Percentiles rank a stretch among this genome's conserved stretches.
These are phyloP conservation scores for Scaptomyza flava DNA, from an alignment of 2,888 invertebrate species.

Conservation along the genomic window DNA sequence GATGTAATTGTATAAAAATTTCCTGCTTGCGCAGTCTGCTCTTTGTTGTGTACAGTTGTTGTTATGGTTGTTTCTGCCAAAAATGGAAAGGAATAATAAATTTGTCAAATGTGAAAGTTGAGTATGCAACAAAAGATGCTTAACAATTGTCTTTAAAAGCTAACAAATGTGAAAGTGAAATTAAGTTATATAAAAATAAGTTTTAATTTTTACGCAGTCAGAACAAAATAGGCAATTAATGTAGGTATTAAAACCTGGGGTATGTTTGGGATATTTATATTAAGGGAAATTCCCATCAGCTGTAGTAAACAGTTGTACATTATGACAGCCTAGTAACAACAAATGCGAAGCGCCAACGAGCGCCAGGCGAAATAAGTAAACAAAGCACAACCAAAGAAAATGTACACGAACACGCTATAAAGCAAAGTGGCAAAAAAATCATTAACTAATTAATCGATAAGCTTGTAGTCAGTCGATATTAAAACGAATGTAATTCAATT, in stretches of 20 bases:
- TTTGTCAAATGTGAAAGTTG: constrained; percentile 48
- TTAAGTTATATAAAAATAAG: constrained; percentile 19
- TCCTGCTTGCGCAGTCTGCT: constrained; percentile 25
- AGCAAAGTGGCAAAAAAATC: constrained; percentile 14
- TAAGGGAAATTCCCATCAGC: constrained; percentile 33
- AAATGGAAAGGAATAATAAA: constrained; percentile 64
- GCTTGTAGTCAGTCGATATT: constrained; percentile 15
- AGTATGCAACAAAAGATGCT: constrained; percentile 29
- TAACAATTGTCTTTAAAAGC: constrained; percentile 38
- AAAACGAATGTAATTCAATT: no score
- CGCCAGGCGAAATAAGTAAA: constrained; percentile 20
- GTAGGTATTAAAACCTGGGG: neutral
- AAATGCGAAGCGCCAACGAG: constrained; percentile 4
- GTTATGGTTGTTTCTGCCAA: constrained; percentile 28
- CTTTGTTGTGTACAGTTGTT: constrained; percentile 5
- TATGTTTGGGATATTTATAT: constrained; percentile 25
- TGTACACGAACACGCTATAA: neutral
- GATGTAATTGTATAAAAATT: constrained; percentile 35
- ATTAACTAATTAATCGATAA: constrained; percentile 25
- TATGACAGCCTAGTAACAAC: constrained; percentile 28
- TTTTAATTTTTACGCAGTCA: constrained; percentile 31
- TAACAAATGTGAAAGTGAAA: constrained; percentile 24
- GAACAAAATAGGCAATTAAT: neutral
- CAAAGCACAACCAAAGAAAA: constrained; percentile 13
- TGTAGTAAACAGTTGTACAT: constrained; percentile 34